Base-by-base conservation (phyloP, 1,140 invertebrate species). In the Apis cerana region DNA sequence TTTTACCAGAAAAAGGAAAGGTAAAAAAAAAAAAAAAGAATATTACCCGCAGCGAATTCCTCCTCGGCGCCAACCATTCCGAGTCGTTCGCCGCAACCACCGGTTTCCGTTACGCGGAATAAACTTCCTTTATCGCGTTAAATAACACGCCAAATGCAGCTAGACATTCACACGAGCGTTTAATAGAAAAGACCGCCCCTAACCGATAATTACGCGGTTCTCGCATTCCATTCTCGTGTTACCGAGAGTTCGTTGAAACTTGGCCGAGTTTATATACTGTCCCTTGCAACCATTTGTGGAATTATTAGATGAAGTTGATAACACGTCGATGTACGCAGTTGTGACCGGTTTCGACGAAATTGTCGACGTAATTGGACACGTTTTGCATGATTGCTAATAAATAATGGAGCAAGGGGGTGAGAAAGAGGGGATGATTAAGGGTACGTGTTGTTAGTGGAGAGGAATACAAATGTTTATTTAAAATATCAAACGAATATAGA, bases 301-400 rank as follows among this genome's bases (percentile, higher is more conserved):
- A 85, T 85, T 85, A 75, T 70, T 50, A n/a, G 59, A 65, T 75
- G 17, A 54, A 74, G 52, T 59, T 59, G 61, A 50, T 50, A 85
- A 69, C 58, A 85, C 64, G 64, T 19, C 62, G 23, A 64, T 17
- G 62, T 15, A 19, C 17, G 27, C 27, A 11, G 62, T 64, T 64
- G 27, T 17, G 27, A 15, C 15, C n/a, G n/a, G 13, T 23, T 7
- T 33, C 61, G 61, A 0, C 61, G 33, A 27, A 62, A 62, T 13
- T 15, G n/a, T 64, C 17, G 27, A 33, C 15, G 23, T 33, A 62
- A 19, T 15, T 19, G 62, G 27, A 64, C 62, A 15, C 21, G 58
- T 11, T 61, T 12, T 13, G 61, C n/a, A 62, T 62, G 61, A 13
- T 7, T 27, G 61, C n/a, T 5, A 1, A 21, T 59, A 59, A 59